Base-by-base conservation (phyloP, 2,888 invertebrate genomes). In the Idaea straminata region DNA sequence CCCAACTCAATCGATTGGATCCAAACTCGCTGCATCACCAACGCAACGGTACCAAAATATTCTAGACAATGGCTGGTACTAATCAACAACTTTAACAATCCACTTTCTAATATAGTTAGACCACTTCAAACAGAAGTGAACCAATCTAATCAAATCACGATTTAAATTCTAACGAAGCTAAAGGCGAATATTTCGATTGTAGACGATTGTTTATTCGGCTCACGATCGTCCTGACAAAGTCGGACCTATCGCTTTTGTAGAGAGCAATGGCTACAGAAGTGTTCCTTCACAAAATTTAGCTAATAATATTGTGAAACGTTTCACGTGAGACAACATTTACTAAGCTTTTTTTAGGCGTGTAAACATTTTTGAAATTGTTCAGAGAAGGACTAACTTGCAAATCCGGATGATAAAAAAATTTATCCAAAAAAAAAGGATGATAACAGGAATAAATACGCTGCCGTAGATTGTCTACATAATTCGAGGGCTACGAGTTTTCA, bases 221-320 rank as follows among this genome's bases (percentile, higher is more conserved):
- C 85, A 83, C 83, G 83, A 72, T 68, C 72, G 66, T 73, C 69
- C 76, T 76, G 78, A 79, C 80, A 82, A 78, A 81, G 81, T 79
- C 78, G 76, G 78, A 72, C 78, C 78, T 75, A 59, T 59, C 59
- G 59, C 16, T 59, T 59, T 74, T 74, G 69, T 73, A 72, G 73
- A 72, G 73, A 69, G 71, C 63, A 61, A 25, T 0, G 47, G 47
- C 13, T 47, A 47, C 47, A 47, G 47, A 47, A 13, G 47, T 47
- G 10, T 47, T 47, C 7, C 47, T 10, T 47, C 6, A 4, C 10
- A 47, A 47, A 47, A 13, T 25, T 2, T 25, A 25, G 25, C 3
- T 25, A 25, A 2, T 25, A 25, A 25, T 25, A 25, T 25, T 25
- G 25, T 25, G 25, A 25, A 25, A 25, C 25, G 25, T 25, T 25